phyloP scores from a whole-genome alignment of 1,140 invertebrate species.

The Parapsyche elsis region DNA sequence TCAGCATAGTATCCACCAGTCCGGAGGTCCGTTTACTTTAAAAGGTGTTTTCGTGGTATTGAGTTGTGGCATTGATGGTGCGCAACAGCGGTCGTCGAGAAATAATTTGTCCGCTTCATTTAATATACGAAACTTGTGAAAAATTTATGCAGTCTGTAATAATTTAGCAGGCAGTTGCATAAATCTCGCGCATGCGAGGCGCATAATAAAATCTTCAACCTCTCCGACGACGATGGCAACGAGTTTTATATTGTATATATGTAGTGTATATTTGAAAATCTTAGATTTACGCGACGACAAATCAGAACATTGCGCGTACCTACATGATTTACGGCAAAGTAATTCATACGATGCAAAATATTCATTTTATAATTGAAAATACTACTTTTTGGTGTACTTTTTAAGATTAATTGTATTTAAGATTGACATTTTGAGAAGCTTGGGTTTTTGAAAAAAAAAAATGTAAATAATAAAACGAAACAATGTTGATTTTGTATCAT shows the following conservation, averaged over 20 bases:
- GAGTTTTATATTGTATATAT: neutral
- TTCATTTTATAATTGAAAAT: too few relatives aligned
- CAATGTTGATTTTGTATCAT: neutral
- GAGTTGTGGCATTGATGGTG: slow-evolving; percentile 6
- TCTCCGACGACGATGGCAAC: neutral
- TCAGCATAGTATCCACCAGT: too few relatives aligned
- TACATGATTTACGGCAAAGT: neutral
- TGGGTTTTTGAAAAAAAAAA: neutral
- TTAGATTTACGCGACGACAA: slow-evolving; percentile 23
- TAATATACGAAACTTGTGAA: slow-evolving; percentile 43
- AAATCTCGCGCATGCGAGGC: slow-evolving; percentile 36
- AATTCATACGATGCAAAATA: too few relatives aligned
- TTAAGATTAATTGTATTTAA: too few relatives aligned
- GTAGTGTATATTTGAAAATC: neutral
- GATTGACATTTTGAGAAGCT: too few relatives aligned
- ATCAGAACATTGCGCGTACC: neutral
- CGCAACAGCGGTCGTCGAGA: neutral
- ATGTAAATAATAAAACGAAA: neutral
- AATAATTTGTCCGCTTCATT: slow-evolving; percentile 43
- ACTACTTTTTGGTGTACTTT: too few relatives aligned
- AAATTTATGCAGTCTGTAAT: slow-evolving; percentile 44
- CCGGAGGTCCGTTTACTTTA: too few relatives aligned
- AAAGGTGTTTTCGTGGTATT: too few relatives aligned
- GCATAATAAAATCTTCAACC: slow-evolving; percentile 35
- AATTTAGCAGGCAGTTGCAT: slow-evolving; percentile 43